phyloP scores from a whole-genome alignment of 1,140 invertebrate species.

The Akabosia matsudoensis region DNA sequence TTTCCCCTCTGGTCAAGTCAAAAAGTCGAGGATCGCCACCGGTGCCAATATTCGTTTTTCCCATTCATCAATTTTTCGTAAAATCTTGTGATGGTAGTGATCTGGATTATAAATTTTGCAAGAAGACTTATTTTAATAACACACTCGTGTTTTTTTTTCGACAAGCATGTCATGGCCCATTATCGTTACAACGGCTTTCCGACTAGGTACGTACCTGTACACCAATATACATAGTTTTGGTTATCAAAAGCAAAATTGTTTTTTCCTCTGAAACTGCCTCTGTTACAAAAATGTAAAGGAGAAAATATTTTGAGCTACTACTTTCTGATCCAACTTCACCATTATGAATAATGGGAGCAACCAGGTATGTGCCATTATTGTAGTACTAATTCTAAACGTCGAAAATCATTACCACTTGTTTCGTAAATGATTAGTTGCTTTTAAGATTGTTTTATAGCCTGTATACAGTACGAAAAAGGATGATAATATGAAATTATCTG shows the following conservation, averaged over 20 bases:
- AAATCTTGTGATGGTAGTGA: neutral
- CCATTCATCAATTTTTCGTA: slow-evolving; percentile 23
- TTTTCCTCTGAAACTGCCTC: neutral
- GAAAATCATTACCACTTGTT: slow-evolving; percentile 18
- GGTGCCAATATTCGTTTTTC: slow-evolving; percentile 17
- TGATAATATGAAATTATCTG: too few relatives aligned
- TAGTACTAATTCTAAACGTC: neutral
- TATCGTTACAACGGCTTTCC: neutral
- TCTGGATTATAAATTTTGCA: slow-evolving; percentile 20
- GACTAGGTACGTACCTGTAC: neutral
- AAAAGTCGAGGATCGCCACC: neutral
- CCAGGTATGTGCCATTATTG: neutral
- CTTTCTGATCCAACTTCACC: too few relatives aligned
- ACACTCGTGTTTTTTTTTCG: slow-evolving; percentile 15
- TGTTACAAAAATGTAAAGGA: neutral
- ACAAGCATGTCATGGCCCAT: slow-evolving; percentile 10
- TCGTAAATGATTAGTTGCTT: neutral
- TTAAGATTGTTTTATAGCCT: too few relatives aligned
- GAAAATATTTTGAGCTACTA: too few relatives aligned
- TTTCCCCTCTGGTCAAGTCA: neutral
- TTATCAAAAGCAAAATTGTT: neutral
- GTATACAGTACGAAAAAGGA: too few relatives aligned
- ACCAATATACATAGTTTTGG: neutral
- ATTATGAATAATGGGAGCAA: neutral
- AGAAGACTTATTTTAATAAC: slow-evolving; percentile 8